These are phyloP conservation scores for Tragelaphus oryx DNA, from an alignment of 2,797 vertebrate species.

Conservation along the genomic window DNA sequence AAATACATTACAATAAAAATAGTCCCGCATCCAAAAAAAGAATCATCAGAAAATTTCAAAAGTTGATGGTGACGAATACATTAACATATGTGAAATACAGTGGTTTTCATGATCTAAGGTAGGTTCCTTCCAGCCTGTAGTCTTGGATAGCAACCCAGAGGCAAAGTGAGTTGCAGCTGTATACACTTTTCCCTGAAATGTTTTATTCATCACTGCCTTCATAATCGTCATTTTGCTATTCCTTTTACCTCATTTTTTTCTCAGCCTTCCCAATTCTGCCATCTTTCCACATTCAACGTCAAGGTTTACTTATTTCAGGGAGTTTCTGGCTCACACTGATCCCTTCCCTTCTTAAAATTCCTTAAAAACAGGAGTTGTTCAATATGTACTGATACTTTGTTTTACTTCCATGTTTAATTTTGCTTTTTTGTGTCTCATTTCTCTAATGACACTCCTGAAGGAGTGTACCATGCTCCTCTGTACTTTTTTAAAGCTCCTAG, in stretches of 20 bases:
- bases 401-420: not conserved
- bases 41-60: not conserved
- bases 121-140: not conserved
- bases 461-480: not conserved
- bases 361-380: not conserved
- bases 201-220: not conserved
- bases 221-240: not conserved
- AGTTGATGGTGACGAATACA: not conserved
- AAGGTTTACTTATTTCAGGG: not conserved
- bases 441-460: not conserved
- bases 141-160: not conserved
- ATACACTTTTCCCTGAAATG: not conserved
- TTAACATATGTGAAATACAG: not conserved
- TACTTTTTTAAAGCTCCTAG: not conserved
- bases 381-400: not conserved
- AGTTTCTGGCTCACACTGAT: not conserved
- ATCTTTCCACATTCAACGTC: not conserved
- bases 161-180: not conserved
- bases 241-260: not conserved
- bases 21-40: not conserved
- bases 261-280: not conserved
- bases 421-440: not conserved
- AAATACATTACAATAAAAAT: not conserved
- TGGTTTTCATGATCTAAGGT: not conserved
- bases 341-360: not conserved